Conservation (phyloP, 2,113 vertebrate genomes). For the Coreoperca whiteheadi region DNA sequence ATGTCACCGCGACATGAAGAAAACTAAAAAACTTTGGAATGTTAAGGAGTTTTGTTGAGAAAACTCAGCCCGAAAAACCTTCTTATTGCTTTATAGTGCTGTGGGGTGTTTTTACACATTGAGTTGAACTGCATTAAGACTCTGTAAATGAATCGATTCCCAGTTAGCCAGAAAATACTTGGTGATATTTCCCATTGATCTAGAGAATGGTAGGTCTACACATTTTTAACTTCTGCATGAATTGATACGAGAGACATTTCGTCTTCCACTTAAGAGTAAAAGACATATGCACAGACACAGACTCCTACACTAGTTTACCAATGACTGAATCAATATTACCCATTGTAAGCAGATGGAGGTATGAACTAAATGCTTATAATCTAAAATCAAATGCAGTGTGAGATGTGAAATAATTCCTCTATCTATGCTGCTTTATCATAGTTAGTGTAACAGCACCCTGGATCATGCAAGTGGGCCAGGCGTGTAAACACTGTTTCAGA, state of each 20-base stretch:
- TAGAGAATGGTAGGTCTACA: neutral
- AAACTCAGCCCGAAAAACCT: neutral
- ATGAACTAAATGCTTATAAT: slow-evolving; percentile 1
- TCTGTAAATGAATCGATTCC: slow-evolving; percentile 19
- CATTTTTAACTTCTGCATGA: slow-evolving; percentile 7
- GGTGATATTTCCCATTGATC: neutral
- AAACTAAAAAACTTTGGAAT: slow-evolving; percentile 33
- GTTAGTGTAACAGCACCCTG: neutral
- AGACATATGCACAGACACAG: neutral
- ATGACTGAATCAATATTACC: neutral
- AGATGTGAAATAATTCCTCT: slow-evolving; percentile 11
- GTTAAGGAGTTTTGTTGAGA: slow-evolving; percentile 33
- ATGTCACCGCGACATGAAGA: slow-evolving; percentile 37
- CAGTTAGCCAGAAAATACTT: neutral
- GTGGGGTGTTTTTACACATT: neutral
- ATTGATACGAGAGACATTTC: neutral
- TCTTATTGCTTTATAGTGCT: slow-evolving; percentile 4
- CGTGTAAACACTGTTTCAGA: neutral
- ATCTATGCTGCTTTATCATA: neutral
- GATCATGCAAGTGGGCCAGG: neutral
- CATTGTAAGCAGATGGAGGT: neutral
- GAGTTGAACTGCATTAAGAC: slow-evolving; percentile 3
- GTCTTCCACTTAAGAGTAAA: neutral
- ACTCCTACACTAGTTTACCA: neutral
- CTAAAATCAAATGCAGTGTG: slow-evolving; percentile 18